Conservation (phyloP, 2,888 invertebrate species). For the Drepanosiphum platanoidis region DNA sequence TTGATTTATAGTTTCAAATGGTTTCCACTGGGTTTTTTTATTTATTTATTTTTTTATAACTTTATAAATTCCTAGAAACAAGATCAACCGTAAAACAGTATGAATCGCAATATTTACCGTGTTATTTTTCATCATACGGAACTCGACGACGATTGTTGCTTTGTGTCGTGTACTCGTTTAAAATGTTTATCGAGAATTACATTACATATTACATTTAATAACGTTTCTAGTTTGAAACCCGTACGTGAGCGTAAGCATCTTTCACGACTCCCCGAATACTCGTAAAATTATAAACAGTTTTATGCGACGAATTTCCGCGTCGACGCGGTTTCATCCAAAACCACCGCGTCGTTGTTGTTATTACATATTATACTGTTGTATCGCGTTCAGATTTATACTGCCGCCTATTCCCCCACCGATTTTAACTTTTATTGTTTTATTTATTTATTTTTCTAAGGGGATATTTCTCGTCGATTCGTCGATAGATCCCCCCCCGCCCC, state of each 20-base stretch:
- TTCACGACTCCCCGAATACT: not conserved
- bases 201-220: not conserved
- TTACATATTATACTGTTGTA: not conserved
- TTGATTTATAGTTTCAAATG: not conserved
- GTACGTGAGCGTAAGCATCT: not conserved
- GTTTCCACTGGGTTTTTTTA: too few species aligned
- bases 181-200: not conserved
- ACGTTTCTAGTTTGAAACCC: not conserved
- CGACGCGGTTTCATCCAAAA: not conserved
- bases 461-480: not conserved
- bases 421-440: not conserved
- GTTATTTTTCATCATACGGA: not conserved
- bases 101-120: not conserved
- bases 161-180: not conserved
- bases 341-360: not conserved
- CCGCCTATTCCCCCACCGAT: not conserved
- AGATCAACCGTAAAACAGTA: not conserved
- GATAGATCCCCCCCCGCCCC: not conserved
- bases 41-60: too few species aligned
- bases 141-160: not conserved
- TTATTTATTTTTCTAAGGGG: not conserved
- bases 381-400: not conserved
- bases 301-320: not conserved
- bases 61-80: not conserved
- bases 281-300: constrained; percentile 16